Evolutionary conservation across 2,797 vertebrate genomes (phyloP).

Genomic region (Platyrinchus mystaceus): DNA sequence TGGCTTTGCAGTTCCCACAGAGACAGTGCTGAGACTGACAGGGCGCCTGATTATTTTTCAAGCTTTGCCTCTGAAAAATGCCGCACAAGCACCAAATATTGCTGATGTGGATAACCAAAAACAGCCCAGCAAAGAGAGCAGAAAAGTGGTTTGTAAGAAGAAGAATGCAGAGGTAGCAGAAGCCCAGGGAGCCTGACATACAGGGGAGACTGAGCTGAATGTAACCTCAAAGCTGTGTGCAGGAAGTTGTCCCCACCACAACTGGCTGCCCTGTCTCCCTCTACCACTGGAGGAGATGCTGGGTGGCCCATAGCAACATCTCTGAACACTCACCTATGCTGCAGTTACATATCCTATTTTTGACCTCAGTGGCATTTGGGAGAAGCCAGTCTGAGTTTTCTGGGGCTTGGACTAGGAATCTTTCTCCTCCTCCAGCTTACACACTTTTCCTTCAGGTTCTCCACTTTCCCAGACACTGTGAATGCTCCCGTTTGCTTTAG

Average conservation of each 20-base stretch:
- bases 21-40: background rate
- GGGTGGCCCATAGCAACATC: background rate
- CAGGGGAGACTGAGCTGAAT: background rate
- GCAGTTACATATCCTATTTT: background rate
- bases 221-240: background rate
- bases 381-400: background rate
- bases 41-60: background rate
- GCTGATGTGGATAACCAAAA: background rate
- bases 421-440: background rate
- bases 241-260: background rate
- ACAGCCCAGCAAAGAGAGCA: background rate
- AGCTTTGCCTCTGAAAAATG: background rate
- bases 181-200: background rate
- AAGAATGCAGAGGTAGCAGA: background rate
- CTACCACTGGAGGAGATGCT: accelerated
- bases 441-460: background rate
- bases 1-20: background rate
- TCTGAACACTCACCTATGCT: background rate
- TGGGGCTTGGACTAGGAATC: background rate
- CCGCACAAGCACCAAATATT: background rate
- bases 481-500: background rate
- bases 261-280: background rate
- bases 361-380: background rate
- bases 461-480: background rate
- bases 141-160: background rate